Evolutionary conservation across 2,113 vertebrate species (phyloP).

Genomic region (Aleadryas rufinucha): DNA sequence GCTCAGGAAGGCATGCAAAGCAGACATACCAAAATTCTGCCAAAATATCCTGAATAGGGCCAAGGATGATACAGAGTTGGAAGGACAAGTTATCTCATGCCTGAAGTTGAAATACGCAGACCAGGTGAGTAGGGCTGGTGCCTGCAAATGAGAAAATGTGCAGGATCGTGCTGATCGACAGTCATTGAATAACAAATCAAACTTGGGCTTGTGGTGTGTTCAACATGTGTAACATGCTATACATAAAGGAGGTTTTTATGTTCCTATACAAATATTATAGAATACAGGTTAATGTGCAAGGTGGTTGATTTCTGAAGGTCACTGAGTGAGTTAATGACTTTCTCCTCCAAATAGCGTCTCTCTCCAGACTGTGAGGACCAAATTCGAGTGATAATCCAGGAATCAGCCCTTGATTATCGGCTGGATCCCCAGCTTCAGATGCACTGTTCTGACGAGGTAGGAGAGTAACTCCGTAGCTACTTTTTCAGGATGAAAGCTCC

Average conservation of each 20-base stretch:
- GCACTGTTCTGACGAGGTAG: slow-evolving; percentile 92
- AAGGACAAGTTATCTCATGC: slow-evolving; percentile 95
- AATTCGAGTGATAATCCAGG: slow-evolving; percentile 93
- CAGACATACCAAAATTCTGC: slow-evolving; percentile 98
- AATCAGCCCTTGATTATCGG: slow-evolving; percentile 94
- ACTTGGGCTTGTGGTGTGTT: not conserved
- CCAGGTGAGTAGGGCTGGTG: slow-evolving; percentile 76
- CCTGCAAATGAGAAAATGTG: not conserved
- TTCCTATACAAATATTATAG: rapidly evolving
- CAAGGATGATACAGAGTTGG: slow-evolving; percentile 88
- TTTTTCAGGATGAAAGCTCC: not conserved
- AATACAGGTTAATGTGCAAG: not conserved
- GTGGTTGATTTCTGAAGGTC: not conserved
- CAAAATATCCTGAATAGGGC: slow-evolving; percentile 87
- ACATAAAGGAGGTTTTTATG: not conserved
- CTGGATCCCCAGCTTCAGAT: slow-evolving; percentile 96
- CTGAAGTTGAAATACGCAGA: slow-evolving; percentile 96
- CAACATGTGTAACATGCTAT: rapidly evolving
- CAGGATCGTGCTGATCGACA: rapidly evolving
- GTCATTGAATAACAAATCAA: not conserved
- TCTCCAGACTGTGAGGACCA: slow-evolving; percentile 96
- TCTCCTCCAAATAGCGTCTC: slow-evolving; percentile 78
- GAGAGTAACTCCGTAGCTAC: not conserved
- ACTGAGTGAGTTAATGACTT: not conserved
- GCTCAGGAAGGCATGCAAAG: slow-evolving; percentile 94